Evolutionary conservation across 2,113 vertebrate genomes (phyloP).

Genomic region (Trichechus manatus): DNA sequence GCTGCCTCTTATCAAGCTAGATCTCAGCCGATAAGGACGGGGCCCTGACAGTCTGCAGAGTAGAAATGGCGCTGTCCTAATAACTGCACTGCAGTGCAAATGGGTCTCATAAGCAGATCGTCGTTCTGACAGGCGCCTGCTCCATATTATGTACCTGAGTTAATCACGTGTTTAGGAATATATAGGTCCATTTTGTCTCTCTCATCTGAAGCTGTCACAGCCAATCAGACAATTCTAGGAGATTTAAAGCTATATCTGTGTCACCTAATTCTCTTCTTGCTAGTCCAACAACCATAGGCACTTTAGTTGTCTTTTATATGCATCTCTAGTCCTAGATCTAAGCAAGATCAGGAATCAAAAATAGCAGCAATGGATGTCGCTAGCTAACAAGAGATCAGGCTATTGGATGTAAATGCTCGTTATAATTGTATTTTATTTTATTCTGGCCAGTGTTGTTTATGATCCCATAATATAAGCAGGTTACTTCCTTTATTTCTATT

Average conservation of each 20-base stretch:
- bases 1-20: background rate
- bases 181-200: background rate
- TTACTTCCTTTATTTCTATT: constrained; percentile 2
- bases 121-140: background rate
- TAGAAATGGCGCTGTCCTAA: background rate
- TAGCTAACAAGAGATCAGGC: background rate
- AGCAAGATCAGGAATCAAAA: constrained; percentile 41
- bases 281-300: background rate
- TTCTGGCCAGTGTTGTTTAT: constrained; percentile 18
- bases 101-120: accelerated
- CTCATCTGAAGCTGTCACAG: constrained; percentile 58
- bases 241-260: background rate
- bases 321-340: background rate
- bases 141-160: background rate
- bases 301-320: background rate
- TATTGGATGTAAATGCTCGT: constrained; percentile 40
- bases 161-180: constrained; percentile 43
- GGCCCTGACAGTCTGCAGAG: background rate
- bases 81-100: background rate
- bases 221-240: constrained; percentile 57
- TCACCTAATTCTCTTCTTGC: constrained; percentile 40
- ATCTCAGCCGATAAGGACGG: accelerated
- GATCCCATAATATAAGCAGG: background rate
- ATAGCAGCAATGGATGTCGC: background rate
- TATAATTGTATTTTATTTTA: background rate